phyloP scores from a whole-genome alignment of 2,113 vertebrate species.

The Sigmodon hispidus region DNA sequence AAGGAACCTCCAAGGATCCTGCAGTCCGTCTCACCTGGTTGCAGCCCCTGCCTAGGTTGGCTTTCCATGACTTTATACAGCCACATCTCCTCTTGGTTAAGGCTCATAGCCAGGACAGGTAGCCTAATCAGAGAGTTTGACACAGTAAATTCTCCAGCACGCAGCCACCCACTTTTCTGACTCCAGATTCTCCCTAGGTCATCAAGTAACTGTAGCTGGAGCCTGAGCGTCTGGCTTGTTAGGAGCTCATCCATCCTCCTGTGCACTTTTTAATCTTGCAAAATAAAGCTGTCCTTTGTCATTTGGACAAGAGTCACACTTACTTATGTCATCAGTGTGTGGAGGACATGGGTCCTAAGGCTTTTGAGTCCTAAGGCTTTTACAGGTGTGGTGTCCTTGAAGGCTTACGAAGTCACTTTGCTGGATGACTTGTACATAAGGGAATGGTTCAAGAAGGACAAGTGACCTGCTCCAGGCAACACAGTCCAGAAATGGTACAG shows the following conservation, averaged over 20 bases:
- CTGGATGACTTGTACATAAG: not conserved
- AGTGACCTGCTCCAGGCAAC: not conserved
- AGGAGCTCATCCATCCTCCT: rapidly evolving
- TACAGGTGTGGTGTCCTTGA: not conserved
- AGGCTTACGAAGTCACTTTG: not conserved
- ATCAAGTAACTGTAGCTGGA: not conserved
- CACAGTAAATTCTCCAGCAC: not conserved
- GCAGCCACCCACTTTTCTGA: rapidly evolving
- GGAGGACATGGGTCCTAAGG: too few relatives aligned
- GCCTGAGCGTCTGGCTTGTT: not conserved
- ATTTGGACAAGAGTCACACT: not conserved
- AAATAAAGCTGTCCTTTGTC: not conserved
- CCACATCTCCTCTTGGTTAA: not conserved
- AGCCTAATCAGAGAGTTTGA: not conserved
- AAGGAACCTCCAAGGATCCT: too few relatives aligned
- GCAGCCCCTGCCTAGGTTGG: not conserved
- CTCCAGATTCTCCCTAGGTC: not conserved
- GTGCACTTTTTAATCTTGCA: not conserved
- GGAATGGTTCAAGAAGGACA: not conserved
- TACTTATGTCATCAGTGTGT: not conserved
- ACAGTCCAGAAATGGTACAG: not conserved
- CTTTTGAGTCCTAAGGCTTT: not conserved
- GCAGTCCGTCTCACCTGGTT: rapidly evolving
- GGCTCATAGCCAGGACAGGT: not conserved
- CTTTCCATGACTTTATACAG: too few relatives aligned